Evolutionary conservation across 2,888 invertebrate genomes (phyloP).

Genomic region (Drosophila tanythrix): DNA sequence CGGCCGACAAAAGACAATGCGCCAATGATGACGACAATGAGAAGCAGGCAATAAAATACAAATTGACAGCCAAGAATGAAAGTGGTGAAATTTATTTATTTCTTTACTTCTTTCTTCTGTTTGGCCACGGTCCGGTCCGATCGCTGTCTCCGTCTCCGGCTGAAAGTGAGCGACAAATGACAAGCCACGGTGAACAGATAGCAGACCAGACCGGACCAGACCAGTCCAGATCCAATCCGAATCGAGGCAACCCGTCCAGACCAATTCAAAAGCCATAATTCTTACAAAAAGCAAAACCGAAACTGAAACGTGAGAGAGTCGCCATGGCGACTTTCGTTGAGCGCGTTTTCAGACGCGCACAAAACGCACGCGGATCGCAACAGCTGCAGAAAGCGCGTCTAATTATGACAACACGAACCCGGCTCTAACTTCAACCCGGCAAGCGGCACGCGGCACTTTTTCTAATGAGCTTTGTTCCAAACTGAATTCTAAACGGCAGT

Average conservation of each 20-base stretch:
- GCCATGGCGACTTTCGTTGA: slow-evolving; percentile 55
- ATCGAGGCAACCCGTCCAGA: slow-evolving; percentile 6
- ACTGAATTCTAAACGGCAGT: slow-evolving; percentile 54
- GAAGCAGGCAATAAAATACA: slow-evolving; percentile 66
- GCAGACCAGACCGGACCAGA: slow-evolving; percentile 31
- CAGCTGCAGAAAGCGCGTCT: slow-evolving; percentile 65
- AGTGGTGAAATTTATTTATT: slow-evolving; percentile 71
- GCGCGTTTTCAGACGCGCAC: slow-evolving; percentile 46
- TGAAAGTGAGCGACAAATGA: slow-evolving; percentile 68
- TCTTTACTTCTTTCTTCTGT: slow-evolving; percentile 43
- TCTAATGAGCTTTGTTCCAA: slow-evolving; percentile 54
- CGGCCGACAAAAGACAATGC: slow-evolving; percentile 40
- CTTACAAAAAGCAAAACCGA: slow-evolving; percentile 57
- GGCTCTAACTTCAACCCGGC: slow-evolving; percentile 17
- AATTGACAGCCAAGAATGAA: slow-evolving; percentile 74
- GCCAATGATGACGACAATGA: slow-evolving; percentile 57
- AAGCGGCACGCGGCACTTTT: slow-evolving; percentile 60
- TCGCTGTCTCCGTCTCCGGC: slow-evolving; percentile 32
- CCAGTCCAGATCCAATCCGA: slow-evolving; percentile 19
- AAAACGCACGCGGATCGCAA: slow-evolving; percentile 34
- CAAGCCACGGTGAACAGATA: slow-evolving; percentile 37
- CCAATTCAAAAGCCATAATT: slow-evolving; percentile 63
- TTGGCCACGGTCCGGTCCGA: slow-evolving; percentile 19
- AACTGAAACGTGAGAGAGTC: slow-evolving; percentile 58
- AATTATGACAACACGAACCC: slow-evolving; percentile 48